phyloP scores from a whole-genome alignment of 1,140 invertebrate species.

The Apolygus lucorum region DNA sequence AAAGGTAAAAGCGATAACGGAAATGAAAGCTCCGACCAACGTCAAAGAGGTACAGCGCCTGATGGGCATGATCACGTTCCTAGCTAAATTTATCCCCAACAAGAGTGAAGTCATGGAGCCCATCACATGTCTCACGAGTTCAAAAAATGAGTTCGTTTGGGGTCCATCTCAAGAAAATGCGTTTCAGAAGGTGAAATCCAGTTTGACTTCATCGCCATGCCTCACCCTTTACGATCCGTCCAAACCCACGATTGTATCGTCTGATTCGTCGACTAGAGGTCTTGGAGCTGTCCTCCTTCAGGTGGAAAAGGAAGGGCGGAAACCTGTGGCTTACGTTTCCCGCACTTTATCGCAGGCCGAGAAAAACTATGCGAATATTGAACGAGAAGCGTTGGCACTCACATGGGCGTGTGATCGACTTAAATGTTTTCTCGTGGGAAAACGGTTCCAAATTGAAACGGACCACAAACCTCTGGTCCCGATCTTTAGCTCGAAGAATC shows the following conservation, averaged over 20 bases:
- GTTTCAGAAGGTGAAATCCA: background rate
- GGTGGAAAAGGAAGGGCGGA: background rate
- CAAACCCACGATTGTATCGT: background rate
- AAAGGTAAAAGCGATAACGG: conserved; percentile 39
- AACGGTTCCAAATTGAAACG: background rate
- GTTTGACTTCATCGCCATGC: background rate
- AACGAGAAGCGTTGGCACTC: background rate
- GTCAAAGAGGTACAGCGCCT: conserved; percentile 28
- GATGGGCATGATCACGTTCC: background rate
- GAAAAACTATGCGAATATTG: background rate
- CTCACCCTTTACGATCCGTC: background rate
- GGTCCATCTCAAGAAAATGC: background rate
- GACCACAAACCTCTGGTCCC: background rate
- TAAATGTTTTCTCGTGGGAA: background rate
- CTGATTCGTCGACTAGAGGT: background rate
- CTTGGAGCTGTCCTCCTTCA: background rate
- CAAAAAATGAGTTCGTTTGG: background rate
- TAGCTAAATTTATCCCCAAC: background rate
- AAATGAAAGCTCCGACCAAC: conserved; percentile 35
- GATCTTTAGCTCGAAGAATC: background rate
- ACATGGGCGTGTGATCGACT: background rate
- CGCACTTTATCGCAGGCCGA: background rate
- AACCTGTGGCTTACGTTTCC: background rate
- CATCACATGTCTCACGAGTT: background rate
- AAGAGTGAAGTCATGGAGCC: background rate